A percentile compares a stretch with the other conserved stretches of the same genome.
These are phyloP conservation scores for Pegoplata infirma DNA, from an alignment of 2,888 invertebrate genomes.

Conservation along the genomic window DNA sequence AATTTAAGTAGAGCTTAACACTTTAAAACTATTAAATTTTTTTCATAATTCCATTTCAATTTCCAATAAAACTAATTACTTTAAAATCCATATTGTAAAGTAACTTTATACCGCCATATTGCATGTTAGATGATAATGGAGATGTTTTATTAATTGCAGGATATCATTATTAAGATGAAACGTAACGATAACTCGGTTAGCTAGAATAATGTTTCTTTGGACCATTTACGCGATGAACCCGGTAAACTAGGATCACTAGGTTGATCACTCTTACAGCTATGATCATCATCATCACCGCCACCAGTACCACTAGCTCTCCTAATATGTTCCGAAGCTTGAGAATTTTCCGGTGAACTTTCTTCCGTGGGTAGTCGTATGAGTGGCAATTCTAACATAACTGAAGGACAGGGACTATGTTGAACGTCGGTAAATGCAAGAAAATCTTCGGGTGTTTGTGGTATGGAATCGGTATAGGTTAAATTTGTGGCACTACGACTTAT, in stretches of 20 bases:
- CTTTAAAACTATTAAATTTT: too few species aligned
- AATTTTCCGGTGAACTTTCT: slow-evolving; percentile 63
- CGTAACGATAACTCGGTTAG: slow-evolving; percentile 66
- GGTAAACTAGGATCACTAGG: slow-evolving; percentile 76
- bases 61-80: not conserved
- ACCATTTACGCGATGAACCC: slow-evolving; percentile 80
- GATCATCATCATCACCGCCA: slow-evolving; percentile 64
- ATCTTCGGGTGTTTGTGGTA: slow-evolving; percentile 57
- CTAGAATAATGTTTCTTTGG: slow-evolving; percentile 90
- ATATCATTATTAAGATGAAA: not conserved
- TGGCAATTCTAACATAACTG: slow-evolving; percentile 77
- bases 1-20: too few species aligned
- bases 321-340: slow-evolving; percentile 9
- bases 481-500: slow-evolving; percentile 65
- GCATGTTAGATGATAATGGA: not conserved
- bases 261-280: slow-evolving; percentile 68
- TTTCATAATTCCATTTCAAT: too few species aligned
- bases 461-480: slow-evolving; percentile 64
- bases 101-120: slow-evolving; percentile 58
- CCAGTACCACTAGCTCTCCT: slow-evolving; percentile 60
- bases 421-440: slow-evolving; percentile 35
- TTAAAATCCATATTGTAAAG: slow-evolving; percentile 38
- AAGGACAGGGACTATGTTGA: slow-evolving; percentile 67
- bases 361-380: slow-evolving; percentile 75
- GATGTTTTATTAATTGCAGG: slow-evolving; percentile 7